These are phyloP conservation scores for Syngnathus rostellatus DNA, from an alignment of 2,797 vertebrate genomes.

Conservation along the genomic window DNA sequence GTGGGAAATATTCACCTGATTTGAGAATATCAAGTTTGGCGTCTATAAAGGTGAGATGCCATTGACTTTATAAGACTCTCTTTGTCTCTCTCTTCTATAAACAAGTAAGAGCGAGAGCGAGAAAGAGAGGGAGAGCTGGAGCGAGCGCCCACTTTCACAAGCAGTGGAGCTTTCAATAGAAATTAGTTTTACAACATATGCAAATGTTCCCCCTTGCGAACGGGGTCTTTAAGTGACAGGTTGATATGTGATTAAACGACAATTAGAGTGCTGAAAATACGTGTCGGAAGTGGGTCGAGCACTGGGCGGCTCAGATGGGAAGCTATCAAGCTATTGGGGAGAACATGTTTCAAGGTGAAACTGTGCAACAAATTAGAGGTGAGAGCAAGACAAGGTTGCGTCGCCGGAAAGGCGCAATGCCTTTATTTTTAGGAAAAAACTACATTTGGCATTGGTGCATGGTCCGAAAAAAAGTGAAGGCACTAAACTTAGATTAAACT, in stretches of 20 bases:
- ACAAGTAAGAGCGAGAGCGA: slow-evolving; percentile 44
- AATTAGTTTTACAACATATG: slow-evolving; percentile 80
- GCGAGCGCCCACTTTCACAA: slow-evolving; percentile 49
- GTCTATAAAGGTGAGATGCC: slow-evolving; percentile 59
- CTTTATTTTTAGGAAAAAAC: slow-evolving; percentile 25
- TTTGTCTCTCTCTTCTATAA: slow-evolving; percentile 22
- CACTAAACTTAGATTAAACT: slow-evolving; percentile 10
- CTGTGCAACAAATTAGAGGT: slow-evolving; percentile 68
- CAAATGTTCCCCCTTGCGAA: slow-evolving; percentile 69
- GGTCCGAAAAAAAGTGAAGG: background rate
- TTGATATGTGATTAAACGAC: slow-evolving; percentile 82
- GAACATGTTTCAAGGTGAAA: slow-evolving; percentile 64
- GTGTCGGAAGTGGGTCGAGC: slow-evolving; percentile 70
- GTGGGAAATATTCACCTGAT: slow-evolving; percentile 61
- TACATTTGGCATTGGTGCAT: background rate
- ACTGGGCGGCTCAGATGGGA: slow-evolving; percentile 63
- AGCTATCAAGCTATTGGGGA: slow-evolving; percentile 68
- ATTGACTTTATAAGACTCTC: slow-evolving; percentile 15
- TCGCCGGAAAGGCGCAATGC: slow-evolving; percentile 55
- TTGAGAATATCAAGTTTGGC: slow-evolving; percentile 58
- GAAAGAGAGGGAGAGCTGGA: slow-evolving; percentile 32
- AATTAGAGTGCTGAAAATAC: slow-evolving; percentile 76
- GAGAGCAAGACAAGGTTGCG: slow-evolving; percentile 53
- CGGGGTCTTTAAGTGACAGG: slow-evolving; percentile 76
- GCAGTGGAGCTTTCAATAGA: slow-evolving; percentile 66